These are phyloP conservation scores for Labroides dimidiatus DNA, from an alignment of 2,797 vertebrate genomes.

Conservation along the genomic window DNA sequence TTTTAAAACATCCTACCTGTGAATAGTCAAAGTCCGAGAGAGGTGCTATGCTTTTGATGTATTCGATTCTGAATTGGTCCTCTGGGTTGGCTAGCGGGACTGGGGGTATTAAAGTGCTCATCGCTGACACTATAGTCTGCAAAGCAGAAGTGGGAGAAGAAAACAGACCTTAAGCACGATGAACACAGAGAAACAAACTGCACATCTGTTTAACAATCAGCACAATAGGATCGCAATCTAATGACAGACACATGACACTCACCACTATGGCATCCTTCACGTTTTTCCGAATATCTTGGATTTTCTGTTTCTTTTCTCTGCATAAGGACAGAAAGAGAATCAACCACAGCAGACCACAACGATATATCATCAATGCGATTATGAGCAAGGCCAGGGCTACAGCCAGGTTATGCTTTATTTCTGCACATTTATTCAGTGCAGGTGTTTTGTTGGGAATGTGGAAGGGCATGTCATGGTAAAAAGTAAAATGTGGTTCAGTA, in stretches of 20 bases:
- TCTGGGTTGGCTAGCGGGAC: slow-evolving; percentile 96
- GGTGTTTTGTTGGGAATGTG: neutral
- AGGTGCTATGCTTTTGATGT: slow-evolving; percentile 98
- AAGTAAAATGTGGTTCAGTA: neutral
- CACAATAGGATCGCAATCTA: slow-evolving; percentile 73
- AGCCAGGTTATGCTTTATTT: slow-evolving; percentile 29
- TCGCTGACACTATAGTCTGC: slow-evolving; percentile 98
- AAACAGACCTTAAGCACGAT: slow-evolving; percentile 66
- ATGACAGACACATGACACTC: slow-evolving; percentile 76
- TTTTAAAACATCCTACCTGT: slow-evolving; percentile 87
- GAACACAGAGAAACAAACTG: slow-evolving; percentile 55
- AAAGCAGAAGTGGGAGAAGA: slow-evolving; percentile 66
- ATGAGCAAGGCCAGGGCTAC: slow-evolving; percentile 23
- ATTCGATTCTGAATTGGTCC: slow-evolving; percentile 98
- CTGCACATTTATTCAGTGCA: slow-evolving; percentile 20
- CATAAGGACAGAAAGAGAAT: slow-evolving; percentile 69
- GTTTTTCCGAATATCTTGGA: slow-evolving; percentile 99
- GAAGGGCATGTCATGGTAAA: neutral
- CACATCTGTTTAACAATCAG: slow-evolving; percentile 77
- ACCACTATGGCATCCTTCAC: slow-evolving; percentile 99
- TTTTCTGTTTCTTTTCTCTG: slow-evolving; percentile 99
- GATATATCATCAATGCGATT: slow-evolving; percentile 33
- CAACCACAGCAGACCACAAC: slow-evolving; percentile 39
- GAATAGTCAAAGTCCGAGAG: slow-evolving; percentile 98
- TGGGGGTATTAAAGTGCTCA: slow-evolving; percentile 99